A percentile compares a stretch with the other conserved stretches of the same genome.
phyloP scores from a whole-genome alignment of 2,888 invertebrate genomes.

The Sminthurinus aureus region DNA sequence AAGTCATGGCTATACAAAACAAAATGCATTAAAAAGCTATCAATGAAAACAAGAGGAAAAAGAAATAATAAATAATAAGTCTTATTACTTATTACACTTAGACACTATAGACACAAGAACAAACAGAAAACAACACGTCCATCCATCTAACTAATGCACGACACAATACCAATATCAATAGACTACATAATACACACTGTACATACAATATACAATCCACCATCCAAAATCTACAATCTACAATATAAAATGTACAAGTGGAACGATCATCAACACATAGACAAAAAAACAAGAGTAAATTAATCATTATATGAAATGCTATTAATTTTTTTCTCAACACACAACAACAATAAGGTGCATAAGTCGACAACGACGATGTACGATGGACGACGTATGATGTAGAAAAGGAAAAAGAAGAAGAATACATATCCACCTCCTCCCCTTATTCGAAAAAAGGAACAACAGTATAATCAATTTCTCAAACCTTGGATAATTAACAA shows the following conservation, averaged over 20 bases:
- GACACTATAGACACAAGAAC: not conserved
- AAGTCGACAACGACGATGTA: not conserved
- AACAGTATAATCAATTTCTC: not conserved
- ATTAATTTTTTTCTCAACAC: slow-evolving; percentile 7
- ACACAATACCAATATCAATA: not conserved
- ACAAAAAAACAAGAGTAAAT: slow-evolving; percentile 12
- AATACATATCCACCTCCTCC: not conserved
- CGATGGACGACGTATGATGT: no score
- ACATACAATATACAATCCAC: no score
- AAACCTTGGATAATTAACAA: not conserved
- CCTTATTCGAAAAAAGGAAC: not conserved
- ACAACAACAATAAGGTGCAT: not conserved
- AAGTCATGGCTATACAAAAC: not conserved
- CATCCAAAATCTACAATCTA: no score
- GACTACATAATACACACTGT: no score
- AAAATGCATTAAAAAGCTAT: slow-evolving; percentile 1
- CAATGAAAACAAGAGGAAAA: not conserved
- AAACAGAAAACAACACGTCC: slow-evolving; percentile 1
- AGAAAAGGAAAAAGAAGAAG: no score
- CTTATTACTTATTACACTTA: not conserved
- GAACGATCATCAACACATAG: not conserved
- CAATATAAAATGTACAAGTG: not conserved
- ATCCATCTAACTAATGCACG: not conserved
- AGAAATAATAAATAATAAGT: not conserved
- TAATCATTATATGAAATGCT: slow-evolving; percentile 14